Evolutionary conservation across 2,888 invertebrate genomes (phyloP), one percentile per base, ranked within the genome.

Genomic region (Nephrocerus scutellatus): DNA sequence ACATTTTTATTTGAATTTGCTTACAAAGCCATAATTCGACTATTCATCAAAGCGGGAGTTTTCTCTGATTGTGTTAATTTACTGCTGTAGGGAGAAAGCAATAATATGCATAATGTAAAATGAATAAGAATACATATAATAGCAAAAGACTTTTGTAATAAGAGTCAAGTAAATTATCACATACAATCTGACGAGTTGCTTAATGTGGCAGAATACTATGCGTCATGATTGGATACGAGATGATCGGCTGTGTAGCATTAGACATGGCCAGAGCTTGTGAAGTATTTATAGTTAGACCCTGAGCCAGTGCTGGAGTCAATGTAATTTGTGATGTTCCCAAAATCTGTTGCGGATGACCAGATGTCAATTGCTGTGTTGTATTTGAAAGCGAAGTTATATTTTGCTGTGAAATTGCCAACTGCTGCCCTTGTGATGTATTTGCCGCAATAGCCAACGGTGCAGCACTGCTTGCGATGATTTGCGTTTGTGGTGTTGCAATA

Each of bases 211-310:
- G 47, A 40, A 74, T 69, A 46, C 70, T 72, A 48, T 79, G 78
- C 12, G 78, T 77, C 74, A 79, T 77, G 30, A 80, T 77, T 3
- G 80, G 79, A 56, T 77, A 79, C 2, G 79, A 78, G 31, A 79
- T 76, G 55, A 79, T 71, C 3, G 79, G 74, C 38, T 75, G 75
- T 1, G 74, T 72, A 5, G 76, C 71, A 50, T 76, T 76, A 4
- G 76, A 75, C 70, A 77, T 73, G 4, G 76, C 74, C 12, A 76
- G 65, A 18, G 75, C 72, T 51, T 72, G 71, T 3, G 71, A 70
- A 3, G 71, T 71, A 44, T 63, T 70, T 22, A 71, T 70, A 12
- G 68, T 66, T 6, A 54, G 46, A 39, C 66, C 68, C 41, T 53
- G 49, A 3, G 53, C 48, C 20, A 53, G 26, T 1, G 54, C 50